A percentile compares a stretch with the other conserved stretches of the same genome.
Evolutionary conservation across 2,888 invertebrate genomes (phyloP).

Genomic region (Seladonia tumulorum): DNA sequence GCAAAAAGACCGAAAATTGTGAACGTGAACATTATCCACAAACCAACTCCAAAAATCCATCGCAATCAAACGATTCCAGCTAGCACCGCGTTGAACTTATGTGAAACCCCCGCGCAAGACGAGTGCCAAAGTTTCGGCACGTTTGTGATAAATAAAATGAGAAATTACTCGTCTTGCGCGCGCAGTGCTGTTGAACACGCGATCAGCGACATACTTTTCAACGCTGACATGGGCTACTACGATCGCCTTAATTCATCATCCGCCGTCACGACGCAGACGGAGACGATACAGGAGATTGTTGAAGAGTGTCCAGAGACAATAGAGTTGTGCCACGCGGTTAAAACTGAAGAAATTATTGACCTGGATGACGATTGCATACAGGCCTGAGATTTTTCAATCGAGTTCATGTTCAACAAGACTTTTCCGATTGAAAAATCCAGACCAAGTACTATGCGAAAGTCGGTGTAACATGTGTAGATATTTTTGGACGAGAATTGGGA

Average conservation of each 20-base stretch:
- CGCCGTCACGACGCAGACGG: not conserved
- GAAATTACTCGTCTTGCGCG: not conserved
- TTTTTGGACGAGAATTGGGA: not conserved
- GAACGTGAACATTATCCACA: not conserved
- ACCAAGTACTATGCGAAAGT: not conserved
- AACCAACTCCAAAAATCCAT: not conserved
- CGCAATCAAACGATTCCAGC: not conserved
- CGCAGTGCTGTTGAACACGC: constrained; percentile 22
- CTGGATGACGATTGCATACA: not conserved
- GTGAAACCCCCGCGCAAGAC: not conserved
- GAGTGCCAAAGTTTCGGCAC: constrained; percentile 11
- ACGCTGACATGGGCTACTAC: constrained; percentile 24
- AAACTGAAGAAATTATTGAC: not conserved
- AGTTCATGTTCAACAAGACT: not conserved
- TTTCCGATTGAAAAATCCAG: not conserved
- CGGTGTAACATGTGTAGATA: not conserved
- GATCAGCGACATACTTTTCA: constrained; percentile 20
- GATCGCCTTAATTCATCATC: not conserved
- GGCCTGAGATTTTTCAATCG: not conserved
- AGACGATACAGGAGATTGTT: not conserved
- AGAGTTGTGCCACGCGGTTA: not conserved
- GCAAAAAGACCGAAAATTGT: not conserved
- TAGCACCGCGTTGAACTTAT: not conserved
- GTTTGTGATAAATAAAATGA: constrained; percentile 15
- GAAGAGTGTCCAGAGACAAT: not conserved